phyloP scores from a whole-genome alignment of 2,113 vertebrate species.

The Athene cunicularia region DNA sequence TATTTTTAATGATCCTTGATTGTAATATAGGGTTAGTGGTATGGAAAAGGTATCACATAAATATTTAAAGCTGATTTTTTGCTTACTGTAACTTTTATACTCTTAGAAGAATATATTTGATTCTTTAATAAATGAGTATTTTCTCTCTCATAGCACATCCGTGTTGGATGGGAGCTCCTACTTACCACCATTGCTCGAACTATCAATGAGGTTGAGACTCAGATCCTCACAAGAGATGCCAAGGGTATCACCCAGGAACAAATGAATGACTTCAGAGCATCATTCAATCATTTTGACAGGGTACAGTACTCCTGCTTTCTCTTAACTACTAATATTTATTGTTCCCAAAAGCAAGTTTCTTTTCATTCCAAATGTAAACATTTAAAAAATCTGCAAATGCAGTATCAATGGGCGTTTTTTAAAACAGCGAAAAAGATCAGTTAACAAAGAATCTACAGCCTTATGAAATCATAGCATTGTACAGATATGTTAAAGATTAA shows the following conservation, averaged over 20 bases:
- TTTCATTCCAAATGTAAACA: neutral
- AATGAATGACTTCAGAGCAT: conserved; percentile 97
- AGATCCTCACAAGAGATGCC: conserved; percentile 95
- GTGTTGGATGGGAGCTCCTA: conserved; percentile 96
- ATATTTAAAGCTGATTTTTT: neutral
- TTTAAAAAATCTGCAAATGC: neutral
- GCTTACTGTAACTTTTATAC: neutral
- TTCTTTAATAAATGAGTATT: neutral
- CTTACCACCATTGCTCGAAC: conserved; percentile 95
- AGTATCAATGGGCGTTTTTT: neutral
- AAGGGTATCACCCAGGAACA: conserved; percentile 99
- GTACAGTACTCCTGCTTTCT: conserved; percentile 73
- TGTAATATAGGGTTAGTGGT: neutral
- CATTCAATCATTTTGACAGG: conserved; percentile 99
- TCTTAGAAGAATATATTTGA: neutral
- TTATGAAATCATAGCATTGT: neutral
- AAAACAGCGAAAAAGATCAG: neutral
- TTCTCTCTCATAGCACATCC: conserved; percentile 84
- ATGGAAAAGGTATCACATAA: neutral
- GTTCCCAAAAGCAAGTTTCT: neutral
- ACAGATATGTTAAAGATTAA: neutral
- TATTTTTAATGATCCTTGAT: neutral
- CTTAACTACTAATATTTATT: neutral
- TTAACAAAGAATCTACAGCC: neutral
- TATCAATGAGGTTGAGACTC: conserved; percentile 98